Evolutionary conservation across 53 echinoderm and acorn worm genomes (phyloP).

Genomic region (Apostichopus leukothele): DNA sequence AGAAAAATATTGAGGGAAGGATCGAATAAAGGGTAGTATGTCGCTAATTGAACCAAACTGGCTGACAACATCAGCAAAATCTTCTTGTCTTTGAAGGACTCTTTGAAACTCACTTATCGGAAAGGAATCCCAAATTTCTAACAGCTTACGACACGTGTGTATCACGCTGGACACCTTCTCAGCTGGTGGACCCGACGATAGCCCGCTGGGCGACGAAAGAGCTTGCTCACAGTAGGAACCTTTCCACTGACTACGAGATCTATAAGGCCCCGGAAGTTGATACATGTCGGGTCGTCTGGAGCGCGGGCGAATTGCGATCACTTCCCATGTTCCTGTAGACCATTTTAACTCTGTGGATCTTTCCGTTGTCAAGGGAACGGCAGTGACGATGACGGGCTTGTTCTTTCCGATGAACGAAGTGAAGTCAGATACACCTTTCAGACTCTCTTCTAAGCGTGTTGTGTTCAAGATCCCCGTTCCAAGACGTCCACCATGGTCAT

Average conservation of each 20-base stretch:
- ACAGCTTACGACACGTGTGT: background rate
- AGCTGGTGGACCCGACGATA: background rate
- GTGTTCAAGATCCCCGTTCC: background rate
- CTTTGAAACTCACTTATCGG: background rate
- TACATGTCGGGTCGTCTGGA: background rate
- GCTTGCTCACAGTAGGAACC: background rate
- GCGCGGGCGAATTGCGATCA: background rate
- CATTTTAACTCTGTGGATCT: background rate
- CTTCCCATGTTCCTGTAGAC: background rate
- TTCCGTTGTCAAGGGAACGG: background rate
- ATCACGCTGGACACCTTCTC: background rate
- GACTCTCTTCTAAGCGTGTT: background rate
- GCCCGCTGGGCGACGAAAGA: background rate
- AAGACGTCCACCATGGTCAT: background rate
- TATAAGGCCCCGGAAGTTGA: background rate
- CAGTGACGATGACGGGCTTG: background rate
- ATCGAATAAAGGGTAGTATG: background rate
- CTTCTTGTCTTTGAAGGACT: background rate
- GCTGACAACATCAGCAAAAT: background rate
- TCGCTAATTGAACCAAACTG: background rate
- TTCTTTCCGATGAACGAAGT: background rate
- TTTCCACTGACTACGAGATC: background rate
- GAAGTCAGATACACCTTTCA: background rate
- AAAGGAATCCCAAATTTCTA: background rate
- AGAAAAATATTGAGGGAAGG: constrained; percentile 6